phyloP scores from a whole-genome alignment of 2,797 vertebrate species.

The Neosalanx taihuensis region DNA sequence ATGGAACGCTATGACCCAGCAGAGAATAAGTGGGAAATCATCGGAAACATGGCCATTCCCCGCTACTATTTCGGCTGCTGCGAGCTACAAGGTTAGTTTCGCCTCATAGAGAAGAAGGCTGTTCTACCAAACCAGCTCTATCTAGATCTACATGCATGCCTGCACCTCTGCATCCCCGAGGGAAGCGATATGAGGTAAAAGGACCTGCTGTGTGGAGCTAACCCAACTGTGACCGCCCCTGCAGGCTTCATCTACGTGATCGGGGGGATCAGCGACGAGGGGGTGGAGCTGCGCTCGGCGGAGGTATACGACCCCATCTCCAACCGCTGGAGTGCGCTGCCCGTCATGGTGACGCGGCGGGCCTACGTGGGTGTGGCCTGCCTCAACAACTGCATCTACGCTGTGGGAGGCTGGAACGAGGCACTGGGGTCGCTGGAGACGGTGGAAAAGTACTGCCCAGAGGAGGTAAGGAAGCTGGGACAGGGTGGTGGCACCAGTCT shows the following conservation, averaged over 20 bases:
- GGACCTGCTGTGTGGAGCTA: background rate
- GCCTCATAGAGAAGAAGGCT: background rate
- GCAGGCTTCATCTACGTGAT: slow-evolving; percentile 92
- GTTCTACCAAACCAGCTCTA: background rate
- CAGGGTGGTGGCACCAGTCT: background rate
- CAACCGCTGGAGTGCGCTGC: slow-evolving; percentile 88
- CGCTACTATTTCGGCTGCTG: slow-evolving; percentile 97
- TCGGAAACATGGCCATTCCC: slow-evolving; percentile 89
- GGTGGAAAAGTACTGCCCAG: slow-evolving; percentile 93
- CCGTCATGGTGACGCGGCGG: slow-evolving; percentile 86
- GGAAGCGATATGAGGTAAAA: no score
- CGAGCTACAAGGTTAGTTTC: slow-evolving; percentile 87
- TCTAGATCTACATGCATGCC: background rate
- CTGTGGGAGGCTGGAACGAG: slow-evolving; percentile 95
- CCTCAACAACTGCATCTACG: slow-evolving; percentile 91
- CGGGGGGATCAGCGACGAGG: slow-evolving; percentile 91
- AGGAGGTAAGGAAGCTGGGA: slow-evolving; percentile 76
- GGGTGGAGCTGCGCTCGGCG: slow-evolving; percentile 86
- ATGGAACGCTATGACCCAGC: slow-evolving; percentile 96
- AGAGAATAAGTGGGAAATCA: slow-evolving; percentile 94
- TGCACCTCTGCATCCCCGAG: background rate
- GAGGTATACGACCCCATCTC: slow-evolving; percentile 91
- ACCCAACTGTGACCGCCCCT: background rate
- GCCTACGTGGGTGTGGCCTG: slow-evolving; percentile 90
- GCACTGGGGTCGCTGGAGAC: slow-evolving; percentile 87